Evolutionary conservation across 2,888 invertebrate species (phyloP), one percentile per base, ranked within the genome.

Genomic region (Ctenicera cuprea): DNA sequence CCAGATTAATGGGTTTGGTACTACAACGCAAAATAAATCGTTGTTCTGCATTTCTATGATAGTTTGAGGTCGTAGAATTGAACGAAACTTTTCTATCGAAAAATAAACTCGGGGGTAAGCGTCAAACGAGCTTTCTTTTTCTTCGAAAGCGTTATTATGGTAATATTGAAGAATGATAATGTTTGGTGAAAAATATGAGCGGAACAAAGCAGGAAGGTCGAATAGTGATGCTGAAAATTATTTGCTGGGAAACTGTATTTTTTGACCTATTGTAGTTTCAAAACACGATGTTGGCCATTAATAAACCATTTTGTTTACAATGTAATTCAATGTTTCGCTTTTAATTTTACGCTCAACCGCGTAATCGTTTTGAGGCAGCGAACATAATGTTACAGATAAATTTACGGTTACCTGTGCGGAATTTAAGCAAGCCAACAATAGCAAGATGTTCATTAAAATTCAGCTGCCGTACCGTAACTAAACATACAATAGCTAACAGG

Each of bases 21-120:
- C 57, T 73, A 73, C 73, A 73, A 68, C 73, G 50, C 63, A 69
- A 73, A 68, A 73, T 73, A 73, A 73, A 73, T 73, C 43, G 73
- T 73, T 73, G 57, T 64, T 73, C 62, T 73, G 66, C 71, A 71
- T 71, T 71, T 66, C 66, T 71, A 71, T 65, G 65, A 71, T 71
- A 71, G 61, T 62, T 66, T 22, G 67, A 38, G 38, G 59, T 20
- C 54, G 54, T 38, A 7, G 59, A 20, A 20, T 16, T 22, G 33
- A 59, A 38, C 57, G 37, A 37, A 26, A 38, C 59, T 57, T 59
- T 9, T n/a, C 22, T 38, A 18, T 38, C 20, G 38, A 59, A 14
- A 57, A 38, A 38, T 7, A 59, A 38, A 59, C 38, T 1, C 20
- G 12, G 12, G 20, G 2, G 2, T n/a, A 20, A 1, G 38, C 3